Base-by-base conservation (phyloP, 1,140 invertebrate genomes). In the Sipha flava region DNA sequence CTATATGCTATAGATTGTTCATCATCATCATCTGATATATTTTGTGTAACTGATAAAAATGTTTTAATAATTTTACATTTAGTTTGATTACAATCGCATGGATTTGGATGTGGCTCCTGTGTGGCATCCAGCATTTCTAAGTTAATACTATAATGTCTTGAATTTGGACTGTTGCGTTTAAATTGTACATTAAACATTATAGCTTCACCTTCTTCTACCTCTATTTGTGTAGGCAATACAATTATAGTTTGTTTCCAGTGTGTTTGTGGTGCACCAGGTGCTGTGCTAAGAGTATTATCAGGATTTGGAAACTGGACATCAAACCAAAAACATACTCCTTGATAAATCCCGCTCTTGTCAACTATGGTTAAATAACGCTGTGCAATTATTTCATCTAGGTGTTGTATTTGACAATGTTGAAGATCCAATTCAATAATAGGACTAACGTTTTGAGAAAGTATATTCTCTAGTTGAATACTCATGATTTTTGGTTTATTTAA, bases 181-280 rank as follows among this genome's bases (percentile, higher is more conserved):
- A 93, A 88, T 31, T 85, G 83, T 47, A 94, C 84, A 83, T 91
- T 87, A 86, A 90, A 93, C 23, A 91, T 90, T 21, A 93, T 87
- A 6, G 92, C 90, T 81, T 93, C 90, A 3, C 83, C 85, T 77
- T 83, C 82, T 82, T 88, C 85, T 16, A 88, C 83, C 4, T 73
- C 34, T 1, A 83, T 77, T 77, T 84, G 81, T 43, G 81, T 77
- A 12, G 85, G 85, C 6, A 87, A 81, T 4, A 87, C 82, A 83
- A 95, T 91, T 7, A 96, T 90, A 2, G 95, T 98, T 87, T 99
- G 97, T 84, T 98, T 97, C 97, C 97, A 99, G 87, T 99, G 97
- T 21, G 98, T 99, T 81, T 89, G 88, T 84, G 89, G 90, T 84
- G 86, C 87, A 82, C 86, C 87, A 81, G 92, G 95, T 79, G 92